These are phyloP conservation scores for Lasioglossum zephyrum DNA, from an alignment of 2,888 invertebrate genomes.

Conservation along the genomic window DNA sequence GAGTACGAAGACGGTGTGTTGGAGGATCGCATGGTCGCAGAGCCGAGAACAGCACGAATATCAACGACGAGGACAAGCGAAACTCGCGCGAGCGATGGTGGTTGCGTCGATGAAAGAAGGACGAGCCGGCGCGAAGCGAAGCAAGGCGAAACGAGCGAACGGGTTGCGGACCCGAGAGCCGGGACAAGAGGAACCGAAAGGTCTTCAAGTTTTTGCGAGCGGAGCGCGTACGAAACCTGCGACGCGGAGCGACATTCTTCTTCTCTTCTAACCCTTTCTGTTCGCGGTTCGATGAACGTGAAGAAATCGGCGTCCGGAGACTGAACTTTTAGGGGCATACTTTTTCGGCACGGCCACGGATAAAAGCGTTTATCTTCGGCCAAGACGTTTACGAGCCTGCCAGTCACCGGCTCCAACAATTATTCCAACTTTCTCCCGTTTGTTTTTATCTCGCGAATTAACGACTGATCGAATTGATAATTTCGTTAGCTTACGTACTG, in stretches of 20 bases:
- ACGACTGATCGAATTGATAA: neutral
- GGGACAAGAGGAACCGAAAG: constrained; percentile 68
- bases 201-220: constrained; percentile 73
- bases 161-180: constrained; percentile 38
- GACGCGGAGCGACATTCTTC: constrained; percentile 70
- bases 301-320: constrained; percentile 53
- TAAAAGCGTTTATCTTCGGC: constrained; percentile 41
- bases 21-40: neutral
- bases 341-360: constrained; percentile 37
- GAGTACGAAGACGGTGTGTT: neutral
- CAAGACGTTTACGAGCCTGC: constrained; percentile 11
- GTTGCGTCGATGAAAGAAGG: constrained; percentile 16
- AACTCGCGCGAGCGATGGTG: neutral
- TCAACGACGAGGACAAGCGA: neutral
- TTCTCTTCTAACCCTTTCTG: constrained; percentile 57
- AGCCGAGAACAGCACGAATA: neutral
- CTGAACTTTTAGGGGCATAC: constrained; percentile 58
- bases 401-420: constrained; percentile 8
- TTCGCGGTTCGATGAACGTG: constrained; percentile 57
- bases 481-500: neutral
- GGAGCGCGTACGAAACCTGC: constrained; percentile 63
- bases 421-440: constrained; percentile 14
- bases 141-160: constrained; percentile 31
- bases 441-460: neutral
- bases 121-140: neutral